Conservation (phyloP, 2,797 vertebrate species). For the Fundulus diaphanus region DNA sequence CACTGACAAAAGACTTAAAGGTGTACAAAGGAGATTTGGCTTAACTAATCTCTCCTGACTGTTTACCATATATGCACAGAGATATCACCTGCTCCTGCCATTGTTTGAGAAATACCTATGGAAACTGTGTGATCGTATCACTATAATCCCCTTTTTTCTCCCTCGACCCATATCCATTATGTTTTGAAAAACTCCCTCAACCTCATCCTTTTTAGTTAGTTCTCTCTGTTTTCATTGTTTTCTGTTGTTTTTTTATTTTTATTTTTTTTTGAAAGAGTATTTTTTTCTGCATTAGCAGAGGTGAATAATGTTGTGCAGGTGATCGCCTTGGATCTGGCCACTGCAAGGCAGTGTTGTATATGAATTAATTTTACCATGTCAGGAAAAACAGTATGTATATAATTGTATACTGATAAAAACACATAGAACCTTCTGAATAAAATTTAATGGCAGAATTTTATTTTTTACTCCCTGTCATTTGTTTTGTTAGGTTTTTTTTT, state of each 20-base stretch:
- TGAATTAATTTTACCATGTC: conserved; percentile 55
- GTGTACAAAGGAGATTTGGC: conserved; percentile 78
- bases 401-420: neutral
- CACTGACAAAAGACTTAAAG: conserved; percentile 81
- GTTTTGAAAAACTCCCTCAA: conserved; percentile 30
- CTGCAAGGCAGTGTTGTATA: conserved; percentile 70
- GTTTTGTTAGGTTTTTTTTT: no score
- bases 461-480: neutral
- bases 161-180: conserved; percentile 51
- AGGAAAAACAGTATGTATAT: conserved; percentile 21
- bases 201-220: conserved; percentile 10
- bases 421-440: conserved; percentile 6
- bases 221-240: rapidly evolving
- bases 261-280: neutral
- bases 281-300: neutral
- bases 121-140: conserved; percentile 73
- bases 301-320: conserved; percentile 8
- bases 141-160: conserved; percentile 67
- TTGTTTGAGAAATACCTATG: conserved; percentile 81
- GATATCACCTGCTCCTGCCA: conserved; percentile 74
- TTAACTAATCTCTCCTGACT: conserved; percentile 80
- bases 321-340: conserved; percentile 61
- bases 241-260: neutral
- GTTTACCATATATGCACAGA: conserved; percentile 83
- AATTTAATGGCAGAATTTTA: neutral